These are phyloP conservation scores for Diarsia dahlii DNA, from an alignment of 2,888 invertebrate species.

Conservation along the genomic window DNA sequence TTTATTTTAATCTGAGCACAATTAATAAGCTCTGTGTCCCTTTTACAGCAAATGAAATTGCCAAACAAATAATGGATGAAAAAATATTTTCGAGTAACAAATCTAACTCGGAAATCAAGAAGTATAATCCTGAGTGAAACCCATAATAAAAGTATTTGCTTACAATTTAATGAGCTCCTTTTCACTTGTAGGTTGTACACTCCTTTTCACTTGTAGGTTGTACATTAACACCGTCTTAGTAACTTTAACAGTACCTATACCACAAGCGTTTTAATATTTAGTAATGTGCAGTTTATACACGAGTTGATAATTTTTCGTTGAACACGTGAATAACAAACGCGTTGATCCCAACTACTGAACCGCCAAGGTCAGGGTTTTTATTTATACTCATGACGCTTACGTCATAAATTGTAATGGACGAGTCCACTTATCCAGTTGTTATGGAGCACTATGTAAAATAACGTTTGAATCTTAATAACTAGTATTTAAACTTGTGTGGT, in stretches of 20 bases:
- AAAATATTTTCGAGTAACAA: background rate
- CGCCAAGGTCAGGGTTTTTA: conserved; percentile 14
- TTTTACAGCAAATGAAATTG: background rate
- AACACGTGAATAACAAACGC: background rate
- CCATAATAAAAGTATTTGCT: background rate
- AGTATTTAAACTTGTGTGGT: background rate
- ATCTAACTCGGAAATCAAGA: background rate
- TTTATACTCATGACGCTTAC: background rate
- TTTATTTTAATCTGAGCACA: background rate
- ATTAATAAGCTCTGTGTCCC: too few relatives aligned
- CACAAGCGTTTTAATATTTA: background rate
- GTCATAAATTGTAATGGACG: background rate
- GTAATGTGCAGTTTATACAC: background rate
- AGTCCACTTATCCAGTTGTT: background rate
- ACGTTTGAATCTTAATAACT: background rate
- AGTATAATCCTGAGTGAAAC: background rate
- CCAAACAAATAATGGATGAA: background rate
- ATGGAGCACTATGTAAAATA: background rate
- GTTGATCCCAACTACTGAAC: conserved; percentile 1
- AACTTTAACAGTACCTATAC: too few relatives aligned
- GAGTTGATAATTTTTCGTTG: background rate
- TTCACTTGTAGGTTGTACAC: background rate
- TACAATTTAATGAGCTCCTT: background rate
- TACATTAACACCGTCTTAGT: background rate
- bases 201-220: background rate